Percentiles rank a stretch among this genome's conserved stretches.
Conservation (phyloP, 30 jellyfish, hydroid and myxozoan species). For the Turritopsis rubra region DNA sequence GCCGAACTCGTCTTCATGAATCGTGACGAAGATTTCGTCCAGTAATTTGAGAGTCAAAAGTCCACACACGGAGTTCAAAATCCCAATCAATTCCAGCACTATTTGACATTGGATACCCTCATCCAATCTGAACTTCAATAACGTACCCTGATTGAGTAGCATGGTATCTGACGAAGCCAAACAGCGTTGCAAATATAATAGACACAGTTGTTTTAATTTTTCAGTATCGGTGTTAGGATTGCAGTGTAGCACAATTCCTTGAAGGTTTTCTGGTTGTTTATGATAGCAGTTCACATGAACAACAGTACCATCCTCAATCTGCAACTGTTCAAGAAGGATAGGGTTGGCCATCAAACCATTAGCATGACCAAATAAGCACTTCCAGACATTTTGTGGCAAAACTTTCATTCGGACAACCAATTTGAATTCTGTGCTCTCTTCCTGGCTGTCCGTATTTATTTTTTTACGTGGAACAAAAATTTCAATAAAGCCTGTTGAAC, state of each 20-base stretch:
- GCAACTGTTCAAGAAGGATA: conserved; percentile 20
- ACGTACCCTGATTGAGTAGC: conserved; percentile 33
- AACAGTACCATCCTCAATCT: conserved; percentile 13
- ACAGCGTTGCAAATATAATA: not conserved
- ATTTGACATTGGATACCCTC: not conserved
- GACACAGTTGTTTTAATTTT: not conserved
- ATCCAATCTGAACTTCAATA: conserved; percentile 8
- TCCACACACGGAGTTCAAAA: conserved; percentile 25
- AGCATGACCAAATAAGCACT: not conserved
- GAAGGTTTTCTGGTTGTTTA: not conserved
- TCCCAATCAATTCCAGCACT: conserved; percentile 33
- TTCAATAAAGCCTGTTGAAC: not conserved
- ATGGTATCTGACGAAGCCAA: not conserved
- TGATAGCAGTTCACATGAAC: conserved; percentile 25
- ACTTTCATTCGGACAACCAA: conserved; percentile 20
- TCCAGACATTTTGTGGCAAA: conserved; percentile 18
- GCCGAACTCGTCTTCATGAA: conserved; percentile 21
- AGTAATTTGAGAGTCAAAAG: not conserved
- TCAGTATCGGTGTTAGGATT: not conserved
- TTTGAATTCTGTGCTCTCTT: not conserved
- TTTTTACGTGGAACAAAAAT: not conserved
- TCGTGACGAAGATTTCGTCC: not conserved
- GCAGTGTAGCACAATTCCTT: conserved; percentile 34
- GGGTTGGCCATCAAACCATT: conserved; percentile 20
- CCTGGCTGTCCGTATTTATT: not conserved